These are phyloP conservation scores for Cryptus armator DNA, from an alignment of 2,888 invertebrate species.

Conservation along the genomic window DNA sequence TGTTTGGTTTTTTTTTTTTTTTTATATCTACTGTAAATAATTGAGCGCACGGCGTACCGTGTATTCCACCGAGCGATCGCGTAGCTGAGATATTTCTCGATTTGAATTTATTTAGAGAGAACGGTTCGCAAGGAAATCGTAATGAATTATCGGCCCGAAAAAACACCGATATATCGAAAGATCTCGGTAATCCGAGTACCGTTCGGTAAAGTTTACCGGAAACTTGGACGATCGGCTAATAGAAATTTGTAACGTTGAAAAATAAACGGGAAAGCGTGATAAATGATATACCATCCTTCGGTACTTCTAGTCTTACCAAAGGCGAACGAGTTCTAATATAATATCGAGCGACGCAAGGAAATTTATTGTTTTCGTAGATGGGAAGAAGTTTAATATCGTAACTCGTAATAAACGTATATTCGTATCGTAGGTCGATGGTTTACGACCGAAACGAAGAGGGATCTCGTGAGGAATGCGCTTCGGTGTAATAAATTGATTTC, in stretches of 20 bases:
- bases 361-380: slow-evolving; percentile 54
- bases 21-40: slow-evolving; percentile 59
- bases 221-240: slow-evolving; percentile 32
- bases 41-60: slow-evolving; percentile 55
- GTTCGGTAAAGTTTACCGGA: slow-evolving; percentile 16
- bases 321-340: slow-evolving; percentile 64
- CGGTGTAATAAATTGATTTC: slow-evolving; percentile 65
- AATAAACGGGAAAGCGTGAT: slow-evolving; percentile 66
- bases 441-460: slow-evolving; percentile 50
- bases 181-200: slow-evolving; percentile 26
- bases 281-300: slow-evolving; percentile 69
- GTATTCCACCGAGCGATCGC: slow-evolving; percentile 50
- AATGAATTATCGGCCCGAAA: not conserved
- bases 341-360: slow-evolving; percentile 38
- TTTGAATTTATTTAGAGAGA: slow-evolving; percentile 12
- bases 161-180: slow-evolving; percentile 23
- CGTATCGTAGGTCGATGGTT: slow-evolving; percentile 60
- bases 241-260: slow-evolving; percentile 47
- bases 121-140: not conserved
- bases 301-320: slow-evolving; percentile 75
- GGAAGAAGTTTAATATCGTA: slow-evolving; percentile 40
- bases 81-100: slow-evolving; percentile 30
- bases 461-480: slow-evolving; percentile 56
- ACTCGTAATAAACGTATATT: slow-evolving; percentile 41
- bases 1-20: slow-evolving; percentile 51